Evolutionary conservation across 1,140 invertebrate genomes (phyloP).

Genomic region (Drosophila ogumai): DNA sequence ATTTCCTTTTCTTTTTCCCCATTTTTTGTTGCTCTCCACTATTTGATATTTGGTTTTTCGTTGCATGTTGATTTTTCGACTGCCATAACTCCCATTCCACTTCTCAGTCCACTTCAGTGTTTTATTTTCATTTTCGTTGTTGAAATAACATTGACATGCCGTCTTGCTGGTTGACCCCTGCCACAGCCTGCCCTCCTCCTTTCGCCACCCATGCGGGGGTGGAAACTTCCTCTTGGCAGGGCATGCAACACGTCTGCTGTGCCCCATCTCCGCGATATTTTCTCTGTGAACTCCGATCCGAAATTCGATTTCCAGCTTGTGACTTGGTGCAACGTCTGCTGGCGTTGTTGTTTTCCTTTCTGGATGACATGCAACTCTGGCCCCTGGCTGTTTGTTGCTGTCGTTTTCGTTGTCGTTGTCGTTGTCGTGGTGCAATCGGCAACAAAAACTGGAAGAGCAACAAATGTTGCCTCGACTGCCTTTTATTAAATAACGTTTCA

Average conservation of each 20-base stretch:
- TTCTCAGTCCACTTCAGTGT: conserved; percentile 33
- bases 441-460: conserved; percentile 54
- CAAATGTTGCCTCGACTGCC: conserved; percentile 49
- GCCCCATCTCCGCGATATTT: conserved; percentile 13
- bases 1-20: conserved; percentile 9
- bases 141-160: conserved; percentile 82
- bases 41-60: conserved; percentile 37
- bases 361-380: conserved; percentile 77
- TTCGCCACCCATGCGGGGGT: conserved; percentile 19
- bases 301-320: conserved; percentile 76
- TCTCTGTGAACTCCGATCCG: conserved; percentile 54
- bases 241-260: conserved; percentile 64
- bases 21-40: conserved; percentile 13
- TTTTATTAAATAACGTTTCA: conserved; percentile 82
- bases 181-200: neutral
- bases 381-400: conserved; percentile 66
- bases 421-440: conserved; percentile 61
- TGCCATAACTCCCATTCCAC: conserved; percentile 55
- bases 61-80: conserved; percentile 80
- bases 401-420: conserved; percentile 35
- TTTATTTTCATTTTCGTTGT: conserved; percentile 70
- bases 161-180: conserved; percentile 62
- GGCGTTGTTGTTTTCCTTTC: conserved; percentile 34
- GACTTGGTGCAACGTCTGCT: conserved; percentile 72
- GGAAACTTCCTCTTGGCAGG: conserved; percentile 19